phyloP scores from a whole-genome alignment of 2,888 invertebrate species.

The Cheilosia urbana region DNA sequence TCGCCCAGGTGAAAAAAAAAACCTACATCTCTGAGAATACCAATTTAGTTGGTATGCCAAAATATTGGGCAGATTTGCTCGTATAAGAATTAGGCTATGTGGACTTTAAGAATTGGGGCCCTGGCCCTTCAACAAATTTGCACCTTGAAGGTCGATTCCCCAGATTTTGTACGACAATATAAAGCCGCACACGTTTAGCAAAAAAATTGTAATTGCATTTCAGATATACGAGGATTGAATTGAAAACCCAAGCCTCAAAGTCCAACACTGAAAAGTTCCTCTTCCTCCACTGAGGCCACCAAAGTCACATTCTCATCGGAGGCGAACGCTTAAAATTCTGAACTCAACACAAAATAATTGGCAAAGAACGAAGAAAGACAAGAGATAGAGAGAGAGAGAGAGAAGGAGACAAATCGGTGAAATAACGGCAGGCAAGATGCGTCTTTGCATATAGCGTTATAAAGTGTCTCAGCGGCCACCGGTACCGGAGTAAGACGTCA shows the following conservation, averaged over 20 bases:
- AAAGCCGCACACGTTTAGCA: background rate
- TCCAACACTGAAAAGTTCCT: constrained; percentile 15
- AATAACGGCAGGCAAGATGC: constrained; percentile 75
- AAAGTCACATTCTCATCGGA: background rate
- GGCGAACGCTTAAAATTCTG: constrained; percentile 57
- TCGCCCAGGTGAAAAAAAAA: too few relatives aligned
- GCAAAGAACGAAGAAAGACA: constrained; percentile 49
- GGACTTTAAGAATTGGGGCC: too few relatives aligned
- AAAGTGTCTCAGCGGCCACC: constrained; percentile 42
- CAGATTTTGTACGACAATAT: background rate
- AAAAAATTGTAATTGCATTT: constrained; percentile 8
- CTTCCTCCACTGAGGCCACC: background rate
- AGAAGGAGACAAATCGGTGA: constrained; percentile 67
- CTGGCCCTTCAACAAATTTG: too few relatives aligned
- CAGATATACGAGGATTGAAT: too few relatives aligned
- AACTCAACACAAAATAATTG: constrained; percentile 66
- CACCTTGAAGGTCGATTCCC: background rate
- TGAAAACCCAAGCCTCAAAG: constrained; percentile 17
- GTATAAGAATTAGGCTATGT: too few relatives aligned
- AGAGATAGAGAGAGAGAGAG: background rate
- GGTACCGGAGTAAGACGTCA: constrained; percentile 63
- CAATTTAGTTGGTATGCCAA: too few relatives aligned
- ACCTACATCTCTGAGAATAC: too few relatives aligned
- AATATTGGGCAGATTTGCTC: too few relatives aligned
- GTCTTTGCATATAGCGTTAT: constrained; percentile 66